Evolutionary conservation across 2,888 invertebrate species (phyloP).

Genomic region (Drosophila meridionalis): DNA sequence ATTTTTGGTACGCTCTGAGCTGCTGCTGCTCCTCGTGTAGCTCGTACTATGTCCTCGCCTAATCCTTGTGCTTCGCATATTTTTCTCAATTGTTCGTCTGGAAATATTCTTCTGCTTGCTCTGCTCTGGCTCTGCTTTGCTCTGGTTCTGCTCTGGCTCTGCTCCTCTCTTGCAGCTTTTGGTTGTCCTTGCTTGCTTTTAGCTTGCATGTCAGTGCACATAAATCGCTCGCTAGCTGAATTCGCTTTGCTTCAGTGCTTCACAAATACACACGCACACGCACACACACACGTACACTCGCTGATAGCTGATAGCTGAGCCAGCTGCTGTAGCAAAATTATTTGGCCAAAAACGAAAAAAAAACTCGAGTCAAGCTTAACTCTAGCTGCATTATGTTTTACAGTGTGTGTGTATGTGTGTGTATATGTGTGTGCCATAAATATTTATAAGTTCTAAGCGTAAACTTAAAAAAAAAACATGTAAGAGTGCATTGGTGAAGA

Average conservation of each 20-base stretch:
- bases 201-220: conserved; percentile 77
- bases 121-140: background rate
- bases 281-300: conserved; percentile 29
- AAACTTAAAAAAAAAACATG: conserved; percentile 48
- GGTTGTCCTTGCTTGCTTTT: conserved; percentile 74
- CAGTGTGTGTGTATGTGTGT: background rate
- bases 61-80: conserved; percentile 76
- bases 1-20: conserved; percentile 39
- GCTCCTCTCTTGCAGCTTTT: conserved; percentile 38
- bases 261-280: conserved; percentile 52
- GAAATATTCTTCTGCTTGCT: conserved; percentile 45
- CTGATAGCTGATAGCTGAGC: conserved; percentile 58
- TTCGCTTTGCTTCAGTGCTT: conserved; percentile 74
- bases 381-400: conserved; percentile 62
- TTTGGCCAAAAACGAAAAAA: conserved; percentile 52
- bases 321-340: conserved; percentile 55
- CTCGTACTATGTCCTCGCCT: conserved; percentile 44
- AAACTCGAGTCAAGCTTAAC: conserved; percentile 62
- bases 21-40: conserved; percentile 12
- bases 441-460: conserved; percentile 78
- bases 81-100: conserved; percentile 72
- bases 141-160: conserved; percentile 4
- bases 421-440: conserved; percentile 65
- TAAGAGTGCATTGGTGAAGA: background rate
- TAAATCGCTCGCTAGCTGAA: conserved; percentile 76